Percentiles rank a stretch among this genome's conserved stretches.
Conservation (phyloP, 2,797 vertebrate genomes). For the Clamator glandarius region DNA sequence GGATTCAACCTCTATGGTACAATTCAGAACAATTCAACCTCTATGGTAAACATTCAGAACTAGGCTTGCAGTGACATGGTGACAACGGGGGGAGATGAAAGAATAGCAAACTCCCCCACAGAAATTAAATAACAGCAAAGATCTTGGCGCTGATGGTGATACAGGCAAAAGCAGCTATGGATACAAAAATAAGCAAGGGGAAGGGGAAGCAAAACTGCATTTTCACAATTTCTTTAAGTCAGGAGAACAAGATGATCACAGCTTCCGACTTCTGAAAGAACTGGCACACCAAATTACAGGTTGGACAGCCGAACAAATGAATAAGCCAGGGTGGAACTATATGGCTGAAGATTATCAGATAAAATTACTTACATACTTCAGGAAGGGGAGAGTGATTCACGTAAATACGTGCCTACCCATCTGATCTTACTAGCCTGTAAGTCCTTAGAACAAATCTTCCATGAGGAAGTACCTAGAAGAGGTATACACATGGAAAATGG, state of each 20-base stretch:
- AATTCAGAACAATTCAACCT: background rate
- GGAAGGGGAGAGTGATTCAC: background rate
- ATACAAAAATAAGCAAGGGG: constrained; percentile 7
- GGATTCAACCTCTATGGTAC: background rate
- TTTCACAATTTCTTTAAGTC: constrained; percentile 1
- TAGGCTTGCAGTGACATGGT: background rate
- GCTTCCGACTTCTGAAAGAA: constrained; percentile 26
- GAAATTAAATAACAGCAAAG: background rate
- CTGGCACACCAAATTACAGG: constrained; percentile 18
- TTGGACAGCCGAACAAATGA: constrained; percentile 9
- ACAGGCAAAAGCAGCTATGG: background rate
- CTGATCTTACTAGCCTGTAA: background rate
- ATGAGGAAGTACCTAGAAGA: background rate
- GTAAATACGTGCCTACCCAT: background rate
- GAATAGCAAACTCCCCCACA: background rate
- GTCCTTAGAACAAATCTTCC: background rate
- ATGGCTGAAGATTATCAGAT: constrained; percentile 5
- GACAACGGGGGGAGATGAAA: background rate
- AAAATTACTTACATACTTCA: background rate
- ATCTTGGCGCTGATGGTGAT: background rate
- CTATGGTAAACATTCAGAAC: background rate
- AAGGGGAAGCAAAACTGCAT: background rate
- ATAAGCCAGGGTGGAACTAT: background rate
- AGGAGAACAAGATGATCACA: constrained; percentile 24
- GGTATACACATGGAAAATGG: background rate